Conservation (phyloP, 2,888 invertebrate species). For the Standfussiana lucernea region DNA sequence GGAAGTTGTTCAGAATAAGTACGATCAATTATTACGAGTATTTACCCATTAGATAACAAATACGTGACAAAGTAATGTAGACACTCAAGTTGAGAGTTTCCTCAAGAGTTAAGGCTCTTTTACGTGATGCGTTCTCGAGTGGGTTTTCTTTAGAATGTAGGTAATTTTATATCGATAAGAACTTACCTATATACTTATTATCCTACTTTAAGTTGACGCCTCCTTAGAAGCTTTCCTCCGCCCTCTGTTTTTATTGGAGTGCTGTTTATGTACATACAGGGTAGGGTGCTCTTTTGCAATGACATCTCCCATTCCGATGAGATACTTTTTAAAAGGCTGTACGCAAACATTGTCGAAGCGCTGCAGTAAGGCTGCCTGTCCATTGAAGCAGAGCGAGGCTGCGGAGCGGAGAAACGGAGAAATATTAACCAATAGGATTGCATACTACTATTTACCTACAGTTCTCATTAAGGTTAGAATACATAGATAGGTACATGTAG, state of each 20-base stretch:
- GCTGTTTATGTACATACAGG: not conserved
- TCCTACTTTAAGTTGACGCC: not conserved
- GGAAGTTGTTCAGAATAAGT: slow-evolving; percentile 14
- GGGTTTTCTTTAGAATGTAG: slow-evolving; percentile 18
- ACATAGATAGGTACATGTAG: not conserved
- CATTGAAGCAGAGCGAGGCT: no score
- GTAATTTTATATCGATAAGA: not conserved
- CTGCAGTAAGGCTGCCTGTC: no score
- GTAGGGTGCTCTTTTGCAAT: not conserved
- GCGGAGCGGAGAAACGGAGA: no score
- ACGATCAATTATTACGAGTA: not conserved
- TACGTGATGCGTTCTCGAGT: slow-evolving; percentile 5
- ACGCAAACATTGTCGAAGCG: no score
- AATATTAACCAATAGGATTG: no score
- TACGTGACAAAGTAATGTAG: slow-evolving; percentile 34
- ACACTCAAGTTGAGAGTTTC: slow-evolving; percentile 5
- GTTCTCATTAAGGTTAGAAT: not conserved
- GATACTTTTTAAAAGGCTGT: not conserved
- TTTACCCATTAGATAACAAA: slow-evolving; percentile 12
- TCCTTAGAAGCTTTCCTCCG: not conserved
- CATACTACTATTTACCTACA: not conserved
- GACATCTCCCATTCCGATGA: not conserved
- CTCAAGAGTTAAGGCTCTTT: slow-evolving; percentile 1
- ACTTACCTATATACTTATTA: not conserved
- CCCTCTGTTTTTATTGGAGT: not conserved